A percentile compares a stretch with the other conserved stretches of the same genome.
phyloP scores from a whole-genome alignment of 2,797 vertebrate genomes.

The Dipus sagitta region DNA sequence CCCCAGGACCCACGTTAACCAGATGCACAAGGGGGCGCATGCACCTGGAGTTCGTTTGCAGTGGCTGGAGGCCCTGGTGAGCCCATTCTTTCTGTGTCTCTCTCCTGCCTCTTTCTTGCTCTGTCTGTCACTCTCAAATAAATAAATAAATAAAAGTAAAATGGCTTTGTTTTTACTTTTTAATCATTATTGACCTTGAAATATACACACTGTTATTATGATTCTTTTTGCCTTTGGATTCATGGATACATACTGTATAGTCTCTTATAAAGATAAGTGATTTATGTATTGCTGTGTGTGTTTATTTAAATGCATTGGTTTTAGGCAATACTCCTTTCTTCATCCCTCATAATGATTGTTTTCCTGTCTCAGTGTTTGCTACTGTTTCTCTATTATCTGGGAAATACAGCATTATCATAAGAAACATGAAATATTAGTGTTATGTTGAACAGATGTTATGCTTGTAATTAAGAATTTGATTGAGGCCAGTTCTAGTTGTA shows the following conservation, averaged over 20 bases:
- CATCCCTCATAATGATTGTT: neutral
- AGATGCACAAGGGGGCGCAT: too few relatives aligned
- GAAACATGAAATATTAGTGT: too few relatives aligned
- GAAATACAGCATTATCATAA: neutral
- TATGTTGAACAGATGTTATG: too few relatives aligned
- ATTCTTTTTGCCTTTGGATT: neutral
- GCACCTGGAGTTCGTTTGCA: too few relatives aligned
- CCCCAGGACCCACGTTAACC: too few relatives aligned
- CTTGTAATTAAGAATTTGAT: too few relatives aligned
- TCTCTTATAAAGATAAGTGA: neutral
- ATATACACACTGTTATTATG: too few relatives aligned
- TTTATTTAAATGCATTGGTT: neutral
- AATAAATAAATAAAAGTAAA: neutral
- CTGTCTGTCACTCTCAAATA: too few relatives aligned
- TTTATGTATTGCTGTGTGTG: fast-evolving
- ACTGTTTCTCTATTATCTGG: neutral
- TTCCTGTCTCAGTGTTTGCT: neutral
- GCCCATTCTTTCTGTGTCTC: too few relatives aligned
- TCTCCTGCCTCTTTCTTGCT: too few relatives aligned
- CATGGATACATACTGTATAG: fast-evolving
- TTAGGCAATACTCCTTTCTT: neutral
- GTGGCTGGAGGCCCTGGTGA: too few relatives aligned
- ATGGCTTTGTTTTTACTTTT: neutral
- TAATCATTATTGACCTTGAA: neutral
- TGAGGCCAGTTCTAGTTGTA: neutral